Percentiles rank a stretch among this genome's conserved stretches.
These are phyloP conservation scores for Pseudachorutes palmiensis DNA, from an alignment of 1,140 invertebrate genomes.

Conservation along the genomic window DNA sequence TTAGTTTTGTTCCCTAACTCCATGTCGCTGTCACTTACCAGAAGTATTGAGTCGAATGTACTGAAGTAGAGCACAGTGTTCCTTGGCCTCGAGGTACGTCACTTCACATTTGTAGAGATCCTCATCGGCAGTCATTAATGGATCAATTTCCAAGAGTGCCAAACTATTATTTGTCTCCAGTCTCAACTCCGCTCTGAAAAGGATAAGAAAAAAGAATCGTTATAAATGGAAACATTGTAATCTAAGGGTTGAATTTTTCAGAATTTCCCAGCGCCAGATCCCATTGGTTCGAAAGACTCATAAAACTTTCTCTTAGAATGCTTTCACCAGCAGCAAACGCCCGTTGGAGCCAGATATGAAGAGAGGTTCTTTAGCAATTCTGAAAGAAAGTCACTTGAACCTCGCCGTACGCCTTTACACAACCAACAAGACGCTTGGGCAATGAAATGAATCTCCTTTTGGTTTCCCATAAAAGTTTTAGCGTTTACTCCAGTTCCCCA, in stretches of 20 bases:
- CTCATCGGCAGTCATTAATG: constrained; percentile 63
- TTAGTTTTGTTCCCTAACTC: constrained; percentile 1
- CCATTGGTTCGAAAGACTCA: not conserved
- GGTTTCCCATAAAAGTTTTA: not conserved
- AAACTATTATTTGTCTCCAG: constrained; percentile 55
- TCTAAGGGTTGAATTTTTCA: not conserved
- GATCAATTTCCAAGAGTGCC: constrained; percentile 57
- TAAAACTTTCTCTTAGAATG: not conserved
- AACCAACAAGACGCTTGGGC: too few relatives aligned
- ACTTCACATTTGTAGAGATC: constrained; percentile 77
- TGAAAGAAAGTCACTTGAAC: not conserved
- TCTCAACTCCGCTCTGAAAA: constrained; percentile 59
- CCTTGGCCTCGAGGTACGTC: constrained; percentile 58
- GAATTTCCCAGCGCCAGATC: too few relatives aligned
- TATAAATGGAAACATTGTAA: too few relatives aligned
- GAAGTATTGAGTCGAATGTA: constrained; percentile 36
- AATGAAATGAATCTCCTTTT: not conserved
- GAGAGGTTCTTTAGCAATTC: not conserved
- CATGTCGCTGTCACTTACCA: constrained; percentile 25
- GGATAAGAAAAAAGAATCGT: too few relatives aligned
- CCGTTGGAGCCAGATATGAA: too few relatives aligned
- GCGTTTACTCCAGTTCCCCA: not conserved
- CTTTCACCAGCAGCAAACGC: not conserved
- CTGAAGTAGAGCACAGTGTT: constrained; percentile 36
- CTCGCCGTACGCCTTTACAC: not conserved